Percentiles rank a stretch among this genome's conserved stretches.
phyloP scores from a whole-genome alignment of 2,888 invertebrate genomes.

The Itoplectis maculator region DNA sequence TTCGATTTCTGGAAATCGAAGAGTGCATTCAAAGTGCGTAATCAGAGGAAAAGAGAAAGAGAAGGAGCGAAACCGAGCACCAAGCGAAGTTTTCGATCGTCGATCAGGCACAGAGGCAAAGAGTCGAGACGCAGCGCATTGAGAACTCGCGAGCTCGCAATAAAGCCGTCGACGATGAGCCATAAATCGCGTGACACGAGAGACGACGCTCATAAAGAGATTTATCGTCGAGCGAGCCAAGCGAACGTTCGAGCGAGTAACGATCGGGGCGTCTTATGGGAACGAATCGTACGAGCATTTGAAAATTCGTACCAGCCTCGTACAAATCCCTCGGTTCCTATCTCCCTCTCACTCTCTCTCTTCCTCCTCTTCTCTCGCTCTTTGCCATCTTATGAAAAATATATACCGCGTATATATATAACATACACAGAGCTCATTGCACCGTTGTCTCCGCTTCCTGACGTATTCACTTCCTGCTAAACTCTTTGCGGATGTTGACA shows the following conservation, averaged over 20 bases:
- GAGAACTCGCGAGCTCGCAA: slow-evolving; percentile 77
- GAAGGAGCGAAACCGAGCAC: no score
- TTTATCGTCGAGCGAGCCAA: slow-evolving; percentile 78
- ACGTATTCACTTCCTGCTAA: no score
- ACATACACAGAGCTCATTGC: no score
- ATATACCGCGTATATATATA: no score
- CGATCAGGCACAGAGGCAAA: slow-evolving; percentile 72
- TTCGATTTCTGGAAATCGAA: no score
- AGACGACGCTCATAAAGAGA: slow-evolving; percentile 80
- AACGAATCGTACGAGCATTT: slow-evolving; percentile 65
- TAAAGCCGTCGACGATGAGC: slow-evolving; percentile 81
- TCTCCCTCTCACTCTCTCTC: no score
- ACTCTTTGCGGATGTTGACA: no score
- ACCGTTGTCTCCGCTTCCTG: no score
- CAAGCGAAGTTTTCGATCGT: slow-evolving; percentile 67
- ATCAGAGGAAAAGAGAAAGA: no score
- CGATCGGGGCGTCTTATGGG: slow-evolving; percentile 65
- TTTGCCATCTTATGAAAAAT: neutral
- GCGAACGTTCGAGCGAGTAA: slow-evolving; percentile 66
- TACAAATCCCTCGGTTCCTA: slow-evolving; percentile 59
- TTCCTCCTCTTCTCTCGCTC: slow-evolving; percentile 36
- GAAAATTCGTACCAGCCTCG: slow-evolving; percentile 67
- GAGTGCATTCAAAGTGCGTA: no score
- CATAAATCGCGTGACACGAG: slow-evolving; percentile 80
- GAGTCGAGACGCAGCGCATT: slow-evolving; percentile 67